Base-by-base conservation (phyloP, 2,797 vertebrate species). In the Manis pentadactyla region DNA sequence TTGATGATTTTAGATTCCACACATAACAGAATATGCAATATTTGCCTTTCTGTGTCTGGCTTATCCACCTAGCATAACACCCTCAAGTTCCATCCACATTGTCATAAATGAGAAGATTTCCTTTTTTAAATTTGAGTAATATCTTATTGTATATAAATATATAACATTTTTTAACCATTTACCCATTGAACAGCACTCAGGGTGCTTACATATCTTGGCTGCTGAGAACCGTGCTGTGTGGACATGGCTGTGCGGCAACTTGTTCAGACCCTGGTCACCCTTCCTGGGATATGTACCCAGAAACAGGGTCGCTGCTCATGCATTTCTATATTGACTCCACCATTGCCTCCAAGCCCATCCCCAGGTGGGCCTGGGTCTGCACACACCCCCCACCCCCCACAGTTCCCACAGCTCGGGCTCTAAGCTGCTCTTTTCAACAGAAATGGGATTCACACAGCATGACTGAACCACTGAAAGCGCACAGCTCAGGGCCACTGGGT, bases 1-100 rank as follows among this genome's bases (percentile, higher is more conserved):
- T 8, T 42, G 63, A 3, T 9, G 19, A 0, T 14, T 21, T 37
- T 7, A 49, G 12, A 37, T 49, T 15, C 53, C 68, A 14, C 12
- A 9, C 4, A 6, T 6, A 6, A 6, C 18, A 15, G 0, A 0
- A 27, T 37, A 27, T 1, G 13, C 21, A 11, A 21, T 13, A 17
- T 19, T 25, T 29, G 46, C 53, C 57, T 57, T n/a, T 53, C 79
- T 42, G 57, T 19, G 68, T 15, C 68, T n/a, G 79, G 57, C 3
- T 74, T 19, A 19, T 14, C 27, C 46, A 5, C 61, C 57, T 7
- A 19, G 7, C 68, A 27, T 37, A 53, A 2, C 6, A 34, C 11
- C 27, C 34, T 34, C 37, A 4, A 5, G 69, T 7, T 3, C 25
- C 14, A 1, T 34, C 69, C 29, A 7, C 0, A 7, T 31, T 7